Evolutionary conservation across 2,113 vertebrate genomes (phyloP).

Genomic region (Eidolon helvum): DNA sequence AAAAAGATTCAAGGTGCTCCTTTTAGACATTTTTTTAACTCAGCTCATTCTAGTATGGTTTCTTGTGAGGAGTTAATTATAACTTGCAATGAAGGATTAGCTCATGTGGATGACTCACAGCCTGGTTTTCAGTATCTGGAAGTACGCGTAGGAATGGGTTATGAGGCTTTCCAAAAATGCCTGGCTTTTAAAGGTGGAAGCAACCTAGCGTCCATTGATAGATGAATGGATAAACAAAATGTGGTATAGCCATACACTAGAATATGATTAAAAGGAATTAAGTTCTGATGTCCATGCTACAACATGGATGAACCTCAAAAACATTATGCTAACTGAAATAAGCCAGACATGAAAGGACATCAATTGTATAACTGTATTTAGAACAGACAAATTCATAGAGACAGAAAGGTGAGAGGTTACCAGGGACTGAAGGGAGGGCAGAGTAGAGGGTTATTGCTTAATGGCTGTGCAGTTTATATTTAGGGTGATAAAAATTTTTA

Average conservation of each 20-base stretch:
- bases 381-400: background rate
- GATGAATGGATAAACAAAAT: background rate
- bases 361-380: background rate
- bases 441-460: background rate
- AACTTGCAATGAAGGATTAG: background rate
- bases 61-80: background rate
- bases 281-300: background rate
- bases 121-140: background rate
- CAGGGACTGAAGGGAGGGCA: background rate
- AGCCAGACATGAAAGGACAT: background rate
- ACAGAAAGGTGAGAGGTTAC: background rate
- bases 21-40: background rate
- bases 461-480: background rate
- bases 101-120: background rate
- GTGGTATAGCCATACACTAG: background rate
- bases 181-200: background rate
- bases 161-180: background rate
- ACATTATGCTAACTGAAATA: background rate
- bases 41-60: background rate
- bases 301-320: background rate
- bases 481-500: background rate
- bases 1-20: background rate
- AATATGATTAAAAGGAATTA: background rate
- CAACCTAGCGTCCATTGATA: background rate
- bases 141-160: background rate